Base-by-base conservation (phyloP, 1,140 invertebrate genomes). In the Bombus confusus region DNA sequence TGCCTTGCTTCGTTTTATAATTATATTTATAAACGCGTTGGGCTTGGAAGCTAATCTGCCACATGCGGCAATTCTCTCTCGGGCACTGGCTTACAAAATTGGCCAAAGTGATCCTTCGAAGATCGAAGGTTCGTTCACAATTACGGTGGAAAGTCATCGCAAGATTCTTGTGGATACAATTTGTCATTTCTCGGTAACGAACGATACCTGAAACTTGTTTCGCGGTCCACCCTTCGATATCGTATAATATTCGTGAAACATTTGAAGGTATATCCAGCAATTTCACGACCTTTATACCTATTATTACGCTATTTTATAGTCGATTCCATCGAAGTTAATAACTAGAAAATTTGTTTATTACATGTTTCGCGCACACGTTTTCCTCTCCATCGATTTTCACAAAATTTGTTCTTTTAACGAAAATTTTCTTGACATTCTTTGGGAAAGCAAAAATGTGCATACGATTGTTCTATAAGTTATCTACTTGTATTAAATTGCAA, bases 11-110 rank as follows among this genome's bases (percentile, higher is more conserved):
- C 31, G 9, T 69, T 59, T 59, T 59, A 59, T n/a, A n/a, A 62
- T 28, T n/a, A n/a, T 62, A 62, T 80, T 82, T 82, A 81, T 72
- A 31, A 76, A 62, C 41, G 41, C 34, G 43, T 41, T 6, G 52
- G 5, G 37, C 79, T 80, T 72, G 79, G 6, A 34, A 41, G 12
- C 31, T 25, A 13, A 34, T 69, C 25, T 10, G 18, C 22, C 2
- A 52, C 57, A 15, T 39, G 15, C 13, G 39, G 18, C n/a, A 12
- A 43, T 37, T 37, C 22, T 2, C 12, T 8, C 47, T 2, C 59
- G 59, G 28, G 59, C 3, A 59, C 2, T 62, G 13, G 28, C n/a
- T 62, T 62, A 62, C 59, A 62, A n/a, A 62, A 59, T 52, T 52
- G 47, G 18, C 47, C 18, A 52, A 52, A 22, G 47, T 2, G n/a